phyloP scores from a whole-genome alignment of 2,113 vertebrate species.

The Petroica traversi region DNA sequence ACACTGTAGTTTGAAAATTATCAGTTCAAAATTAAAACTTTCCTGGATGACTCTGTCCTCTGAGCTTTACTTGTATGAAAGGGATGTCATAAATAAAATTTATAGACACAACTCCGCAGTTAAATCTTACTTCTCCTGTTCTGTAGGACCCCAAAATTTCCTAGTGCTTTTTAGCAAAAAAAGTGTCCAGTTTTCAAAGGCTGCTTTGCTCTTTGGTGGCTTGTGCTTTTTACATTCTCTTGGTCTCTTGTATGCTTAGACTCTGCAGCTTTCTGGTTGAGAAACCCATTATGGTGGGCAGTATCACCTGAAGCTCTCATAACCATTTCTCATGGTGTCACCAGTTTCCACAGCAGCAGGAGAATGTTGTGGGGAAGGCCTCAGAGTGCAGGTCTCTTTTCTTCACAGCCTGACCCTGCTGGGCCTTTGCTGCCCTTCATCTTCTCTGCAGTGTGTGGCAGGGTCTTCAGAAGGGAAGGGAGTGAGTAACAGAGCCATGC shows the following conservation, averaged over 20 bases:
- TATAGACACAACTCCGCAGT: neutral
- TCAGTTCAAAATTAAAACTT: neutral
- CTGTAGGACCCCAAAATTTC: neutral
- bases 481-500: accelerated
- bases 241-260: neutral
- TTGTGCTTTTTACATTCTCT: neutral
- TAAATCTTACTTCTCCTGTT: neutral
- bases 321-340: neutral
- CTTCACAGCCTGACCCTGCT: neutral
- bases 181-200: neutral
- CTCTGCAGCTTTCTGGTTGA: neutral
- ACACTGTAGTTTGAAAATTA: neutral
- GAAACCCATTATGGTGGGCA: neutral
- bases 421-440: neutral
- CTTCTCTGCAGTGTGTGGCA: neutral
- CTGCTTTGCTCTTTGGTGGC: neutral
- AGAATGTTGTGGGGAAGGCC: neutral
- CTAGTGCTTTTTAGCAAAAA: neutral
- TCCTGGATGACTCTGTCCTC: neutral
- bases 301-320: neutral
- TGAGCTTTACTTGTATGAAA: neutral
- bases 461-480: neutral
- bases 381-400: neutral
- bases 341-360: neutral
- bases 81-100: neutral